Evolutionary conservation across 2,797 vertebrate species (phyloP).

Genomic region (Esox lucius): DNA sequence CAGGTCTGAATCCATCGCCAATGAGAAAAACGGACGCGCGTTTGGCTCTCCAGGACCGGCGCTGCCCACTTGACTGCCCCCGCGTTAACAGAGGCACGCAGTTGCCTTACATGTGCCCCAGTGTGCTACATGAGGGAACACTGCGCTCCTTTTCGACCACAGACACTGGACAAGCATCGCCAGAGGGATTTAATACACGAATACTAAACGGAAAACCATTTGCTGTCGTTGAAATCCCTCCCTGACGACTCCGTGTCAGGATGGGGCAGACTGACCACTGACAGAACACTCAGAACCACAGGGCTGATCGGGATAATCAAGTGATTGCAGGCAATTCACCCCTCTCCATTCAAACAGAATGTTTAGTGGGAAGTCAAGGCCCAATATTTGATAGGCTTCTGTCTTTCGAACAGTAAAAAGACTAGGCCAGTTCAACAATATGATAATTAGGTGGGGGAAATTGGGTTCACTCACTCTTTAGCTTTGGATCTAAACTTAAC

Average conservation of each 20-base stretch:
- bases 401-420: not conserved
- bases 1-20: too few relatives aligned
- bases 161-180: not conserved
- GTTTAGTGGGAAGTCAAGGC: conserved; percentile 60
- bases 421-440: not conserved
- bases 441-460: not conserved
- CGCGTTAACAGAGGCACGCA: too few relatives aligned
- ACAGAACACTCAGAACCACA: conserved; percentile 56
- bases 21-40: too few relatives aligned
- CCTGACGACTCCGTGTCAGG: too few relatives aligned
- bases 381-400: conserved; percentile 36
- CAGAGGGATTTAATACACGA: not conserved
- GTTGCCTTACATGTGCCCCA: too few relatives aligned
- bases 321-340: conserved; percentile 67
- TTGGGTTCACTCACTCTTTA: not conserved
- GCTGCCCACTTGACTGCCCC: too few relatives aligned
- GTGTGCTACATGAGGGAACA: not conserved
- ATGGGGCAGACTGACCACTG: too few relatives aligned
- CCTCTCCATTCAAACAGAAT: conserved; percentile 66
- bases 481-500: not conserved
- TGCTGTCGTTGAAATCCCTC: too few relatives aligned
- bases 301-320: conserved; percentile 68
- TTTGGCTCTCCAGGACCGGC: too few relatives aligned
- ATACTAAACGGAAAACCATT: too few relatives aligned
- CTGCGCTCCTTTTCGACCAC: not conserved